phyloP scores from a whole-genome alignment of 2,797 vertebrate genomes.

The Ctenopoma kingsleyae region DNA sequence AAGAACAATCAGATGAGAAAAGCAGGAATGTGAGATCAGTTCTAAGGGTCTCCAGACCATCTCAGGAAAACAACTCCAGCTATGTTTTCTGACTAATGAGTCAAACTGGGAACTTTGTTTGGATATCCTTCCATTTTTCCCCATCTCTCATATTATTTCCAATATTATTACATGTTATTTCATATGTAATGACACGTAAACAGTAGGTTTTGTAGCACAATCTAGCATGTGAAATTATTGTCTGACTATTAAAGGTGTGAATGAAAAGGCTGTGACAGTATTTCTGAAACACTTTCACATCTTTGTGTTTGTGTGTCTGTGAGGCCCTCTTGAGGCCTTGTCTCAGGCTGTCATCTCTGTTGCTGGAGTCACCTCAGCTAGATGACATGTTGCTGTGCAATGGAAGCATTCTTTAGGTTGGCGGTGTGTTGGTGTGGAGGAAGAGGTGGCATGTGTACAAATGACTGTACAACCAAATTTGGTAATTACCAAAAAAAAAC shows the following conservation, averaged over 20 bases:
- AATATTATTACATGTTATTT: slow-evolving; percentile 11
- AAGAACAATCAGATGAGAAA: slow-evolving; percentile 19
- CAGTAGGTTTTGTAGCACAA: neutral
- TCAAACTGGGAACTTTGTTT: slow-evolving; percentile 19
- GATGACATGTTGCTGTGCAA: slow-evolving; percentile 35
- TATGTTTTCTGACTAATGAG: slow-evolving; percentile 19
- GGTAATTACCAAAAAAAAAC: too few relatives aligned
- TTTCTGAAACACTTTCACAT: slow-evolving; percentile 34
- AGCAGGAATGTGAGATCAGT: neutral
- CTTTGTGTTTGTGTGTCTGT: slow-evolving; percentile 29
- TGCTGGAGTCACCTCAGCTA: slow-evolving; percentile 40
- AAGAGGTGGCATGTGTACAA: neutral
- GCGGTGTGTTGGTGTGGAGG: neutral
- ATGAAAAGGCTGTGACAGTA: slow-evolving; percentile 30
- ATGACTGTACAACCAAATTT: neutral
- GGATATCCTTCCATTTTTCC: neutral
- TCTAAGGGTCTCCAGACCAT: slow-evolving; percentile 10
- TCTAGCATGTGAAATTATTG: slow-evolving; percentile 21
- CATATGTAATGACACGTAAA: neutral
- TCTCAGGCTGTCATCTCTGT: slow-evolving; percentile 28
- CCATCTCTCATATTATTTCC: slow-evolving; percentile 12
- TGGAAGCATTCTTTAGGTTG: neutral
- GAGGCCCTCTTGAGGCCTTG: slow-evolving; percentile 34
- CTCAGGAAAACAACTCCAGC: slow-evolving; percentile 16
- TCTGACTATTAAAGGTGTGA: slow-evolving; percentile 28